Conservation (phyloP, 2,888 invertebrate species). For the Mesochorus sp. region DNA sequence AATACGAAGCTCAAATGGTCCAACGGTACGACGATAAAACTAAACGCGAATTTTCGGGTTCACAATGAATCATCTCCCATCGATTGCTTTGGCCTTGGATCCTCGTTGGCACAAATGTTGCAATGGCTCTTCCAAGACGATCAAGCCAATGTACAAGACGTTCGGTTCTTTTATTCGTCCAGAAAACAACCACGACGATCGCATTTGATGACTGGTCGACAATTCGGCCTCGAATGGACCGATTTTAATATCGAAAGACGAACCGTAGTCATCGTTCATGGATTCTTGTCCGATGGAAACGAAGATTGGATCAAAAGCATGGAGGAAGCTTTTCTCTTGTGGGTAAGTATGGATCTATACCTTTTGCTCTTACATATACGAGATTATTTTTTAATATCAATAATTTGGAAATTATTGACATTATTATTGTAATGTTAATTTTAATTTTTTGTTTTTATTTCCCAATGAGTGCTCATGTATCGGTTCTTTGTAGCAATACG, state of each 20-base stretch:
- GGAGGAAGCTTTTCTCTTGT: slow-evolving; percentile 84
- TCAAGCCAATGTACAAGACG: slow-evolving; percentile 81
- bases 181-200: slow-evolving; percentile 80
- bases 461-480: no score
- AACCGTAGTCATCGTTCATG: slow-evolving; percentile 86
- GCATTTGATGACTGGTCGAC: slow-evolving; percentile 81
- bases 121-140: slow-evolving; percentile 82
- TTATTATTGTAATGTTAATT: no score
- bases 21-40: slow-evolving; percentile 33
- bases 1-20: slow-evolving; percentile 8
- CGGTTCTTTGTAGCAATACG: no score
- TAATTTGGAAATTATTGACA: no score
- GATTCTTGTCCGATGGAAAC: slow-evolving; percentile 85
- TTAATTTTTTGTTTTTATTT: no score
- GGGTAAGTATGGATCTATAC: slow-evolving; percentile 80
- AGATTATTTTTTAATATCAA: background rate
- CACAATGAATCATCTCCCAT: slow-evolving; percentile 67
- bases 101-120: slow-evolving; percentile 77
- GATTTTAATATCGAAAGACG: slow-evolving; percentile 83
- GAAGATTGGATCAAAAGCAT: slow-evolving; percentile 85
- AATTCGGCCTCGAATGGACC: slow-evolving; percentile 85
- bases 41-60: slow-evolving; percentile 7
- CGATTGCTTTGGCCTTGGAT: slow-evolving; percentile 84
- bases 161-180: slow-evolving; percentile 83
- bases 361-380: background rate